These are phyloP conservation scores for Falco berigora DNA, from an alignment of 2,797 vertebrate species.

Conservation along the genomic window DNA sequence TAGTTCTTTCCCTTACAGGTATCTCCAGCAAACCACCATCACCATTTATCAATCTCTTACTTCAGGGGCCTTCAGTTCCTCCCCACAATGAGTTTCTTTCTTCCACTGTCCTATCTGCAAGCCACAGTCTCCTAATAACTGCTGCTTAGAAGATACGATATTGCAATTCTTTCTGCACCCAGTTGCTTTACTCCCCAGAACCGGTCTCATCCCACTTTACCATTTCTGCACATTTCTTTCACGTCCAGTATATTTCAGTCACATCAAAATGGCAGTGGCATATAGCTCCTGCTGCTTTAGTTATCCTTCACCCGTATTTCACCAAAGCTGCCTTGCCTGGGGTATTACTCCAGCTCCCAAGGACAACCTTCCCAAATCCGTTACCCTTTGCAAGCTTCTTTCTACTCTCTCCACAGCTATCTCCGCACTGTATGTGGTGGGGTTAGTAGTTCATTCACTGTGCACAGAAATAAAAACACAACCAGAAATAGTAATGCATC, in stretches of 20 bases:
- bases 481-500: not conserved
- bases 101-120: not conserved
- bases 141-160: not conserved
- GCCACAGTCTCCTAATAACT: not conserved
- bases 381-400: not conserved
- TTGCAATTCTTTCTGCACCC: not conserved
- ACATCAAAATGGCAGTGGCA: not conserved
- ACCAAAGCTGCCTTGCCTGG: not conserved
- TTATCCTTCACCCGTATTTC: not conserved
- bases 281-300: not conserved
- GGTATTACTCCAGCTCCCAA: not conserved
- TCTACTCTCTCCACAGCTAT: not conserved
- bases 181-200: not conserved
- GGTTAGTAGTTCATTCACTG: not conserved
- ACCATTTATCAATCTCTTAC: not conserved
- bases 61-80: not conserved
- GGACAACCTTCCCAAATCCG: not conserved
- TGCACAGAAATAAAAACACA: not conserved
- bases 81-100: not conserved
- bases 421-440: not conserved
- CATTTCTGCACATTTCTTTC: not conserved
- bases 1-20: not conserved
- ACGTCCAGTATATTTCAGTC: not conserved
- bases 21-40: not conserved
- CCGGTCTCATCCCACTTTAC: not conserved